phyloP scores from a whole-genome alignment of 1,140 invertebrate species.

The Sarcophaga bullata region DNA sequence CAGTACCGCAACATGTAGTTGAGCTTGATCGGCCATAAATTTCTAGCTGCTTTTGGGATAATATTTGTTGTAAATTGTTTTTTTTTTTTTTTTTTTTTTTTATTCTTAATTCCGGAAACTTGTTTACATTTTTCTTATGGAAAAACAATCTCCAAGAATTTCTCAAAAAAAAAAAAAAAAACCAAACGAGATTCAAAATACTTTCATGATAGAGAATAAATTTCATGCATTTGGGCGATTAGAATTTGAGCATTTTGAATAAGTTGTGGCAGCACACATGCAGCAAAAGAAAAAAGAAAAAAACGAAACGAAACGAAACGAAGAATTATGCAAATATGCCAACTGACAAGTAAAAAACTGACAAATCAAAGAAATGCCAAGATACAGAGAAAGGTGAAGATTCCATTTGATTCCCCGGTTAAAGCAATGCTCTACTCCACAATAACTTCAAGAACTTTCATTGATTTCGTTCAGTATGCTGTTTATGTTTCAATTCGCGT shows the following conservation, averaged over 20 bases:
- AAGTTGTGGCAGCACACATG: not conserved
- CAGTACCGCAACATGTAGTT: too few species aligned
- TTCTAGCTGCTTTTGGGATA: too few species aligned
- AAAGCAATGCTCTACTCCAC: too few species aligned
- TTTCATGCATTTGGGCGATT: conserved; percentile 23
- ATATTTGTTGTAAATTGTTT: too few species aligned
- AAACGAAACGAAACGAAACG: too few species aligned
- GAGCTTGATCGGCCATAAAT: too few species aligned
- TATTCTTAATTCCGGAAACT: not conserved
- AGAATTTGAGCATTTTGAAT: conserved; percentile 7
- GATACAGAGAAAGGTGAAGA: not conserved
- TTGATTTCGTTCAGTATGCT: not conserved
- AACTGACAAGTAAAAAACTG: not conserved
- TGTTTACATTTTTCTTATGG: not conserved
- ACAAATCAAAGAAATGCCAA: not conserved
- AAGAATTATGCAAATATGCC: not conserved
- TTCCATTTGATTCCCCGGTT: too few species aligned
- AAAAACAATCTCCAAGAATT: too few species aligned
- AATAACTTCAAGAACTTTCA: not conserved
- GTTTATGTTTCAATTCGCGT: not conserved
- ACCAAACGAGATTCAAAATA: not conserved
- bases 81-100: too few species aligned
- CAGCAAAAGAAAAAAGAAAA: not conserved
- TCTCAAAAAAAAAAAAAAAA: not conserved
- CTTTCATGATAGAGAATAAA: conserved; percentile 11